Evolutionary conservation across 2,888 invertebrate species (phyloP).

Genomic region (Macaria notata): DNA sequence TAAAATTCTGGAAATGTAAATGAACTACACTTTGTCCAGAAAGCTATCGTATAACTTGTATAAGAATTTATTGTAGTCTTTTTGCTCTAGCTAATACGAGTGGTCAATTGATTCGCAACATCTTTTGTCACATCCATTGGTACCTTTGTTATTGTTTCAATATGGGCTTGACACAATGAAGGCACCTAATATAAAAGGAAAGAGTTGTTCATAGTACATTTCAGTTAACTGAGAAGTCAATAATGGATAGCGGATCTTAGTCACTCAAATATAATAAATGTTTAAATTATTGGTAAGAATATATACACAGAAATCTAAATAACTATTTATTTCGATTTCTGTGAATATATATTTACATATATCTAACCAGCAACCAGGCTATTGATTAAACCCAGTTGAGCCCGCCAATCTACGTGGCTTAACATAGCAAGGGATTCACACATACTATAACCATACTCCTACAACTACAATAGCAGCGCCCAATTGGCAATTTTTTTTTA

Average conservation of each 20-base stretch:
- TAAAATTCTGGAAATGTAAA: too few species aligned
- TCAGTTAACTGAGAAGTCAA: constrained; percentile 49
- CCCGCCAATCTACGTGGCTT: too few species aligned
- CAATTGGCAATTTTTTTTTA: too few species aligned
- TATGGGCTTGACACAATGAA: constrained; percentile 63
- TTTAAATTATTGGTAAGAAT: constrained; percentile 49
- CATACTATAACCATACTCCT: too few species aligned
- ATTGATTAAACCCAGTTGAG: too few species aligned
- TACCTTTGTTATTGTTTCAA: constrained; percentile 61
- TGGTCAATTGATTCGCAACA: constrained; percentile 31
- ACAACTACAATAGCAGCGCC: too few species aligned
- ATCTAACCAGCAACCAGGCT: too few species aligned
- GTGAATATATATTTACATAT: constrained; percentile 20
- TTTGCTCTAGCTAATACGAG: constrained; percentile 23
- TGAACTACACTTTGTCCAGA: too few species aligned
- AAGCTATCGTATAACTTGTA: too few species aligned
- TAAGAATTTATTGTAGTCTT: background rate
- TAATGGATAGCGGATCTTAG: constrained; percentile 33
- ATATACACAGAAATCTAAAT: too few species aligned
- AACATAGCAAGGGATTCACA: too few species aligned
- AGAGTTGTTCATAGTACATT: constrained; percentile 39
- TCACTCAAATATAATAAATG: constrained; percentile 42
- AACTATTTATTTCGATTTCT: too few species aligned
- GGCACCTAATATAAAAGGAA: constrained; percentile 64
- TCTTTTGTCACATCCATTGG: constrained; percentile 27